Conservation (phyloP, 37 sponge, comb jelly and placozoan species). For the Chondrilla cf. caribensis region DNA sequence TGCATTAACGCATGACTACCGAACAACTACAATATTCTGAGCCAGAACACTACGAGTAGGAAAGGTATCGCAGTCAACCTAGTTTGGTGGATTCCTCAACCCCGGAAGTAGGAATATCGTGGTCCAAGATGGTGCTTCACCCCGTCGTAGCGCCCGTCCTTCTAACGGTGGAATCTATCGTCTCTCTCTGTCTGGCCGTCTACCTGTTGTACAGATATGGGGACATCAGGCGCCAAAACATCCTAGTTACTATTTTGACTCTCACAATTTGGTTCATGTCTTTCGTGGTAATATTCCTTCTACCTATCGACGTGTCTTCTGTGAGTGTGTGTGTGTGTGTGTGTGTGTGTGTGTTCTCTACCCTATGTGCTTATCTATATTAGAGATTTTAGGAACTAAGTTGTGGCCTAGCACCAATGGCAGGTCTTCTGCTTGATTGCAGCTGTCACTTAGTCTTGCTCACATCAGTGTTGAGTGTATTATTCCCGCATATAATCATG, state of each 20-base stretch:
- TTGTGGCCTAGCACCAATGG: too few relatives aligned
- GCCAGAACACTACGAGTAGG: too few relatives aligned
- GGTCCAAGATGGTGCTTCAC: conserved; percentile 31
- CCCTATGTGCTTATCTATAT: neutral
- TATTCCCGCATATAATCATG: too few relatives aligned
- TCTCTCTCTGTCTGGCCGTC: conserved; percentile 58
- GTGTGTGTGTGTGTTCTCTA: neutral
- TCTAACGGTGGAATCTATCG: conserved; percentile 57
- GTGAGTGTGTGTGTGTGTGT: conserved; percentile 49
- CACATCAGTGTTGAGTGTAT: too few relatives aligned
- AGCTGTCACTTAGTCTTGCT: too few relatives aligned
- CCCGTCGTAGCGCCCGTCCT: conserved; percentile 49
- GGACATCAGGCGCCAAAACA: conserved; percentile 75
- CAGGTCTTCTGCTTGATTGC: too few relatives aligned
- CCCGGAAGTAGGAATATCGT: too few relatives aligned
- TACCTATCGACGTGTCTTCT: conserved; percentile 92
- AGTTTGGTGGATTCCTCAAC: too few relatives aligned
- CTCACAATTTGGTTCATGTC: conserved; percentile 89
- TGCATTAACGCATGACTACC: too few relatives aligned
- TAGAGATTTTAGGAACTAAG: too few relatives aligned
- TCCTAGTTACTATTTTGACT: conserved; percentile 66
- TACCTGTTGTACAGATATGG: conserved; percentile 79
- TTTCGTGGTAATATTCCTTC: conserved; percentile 85
- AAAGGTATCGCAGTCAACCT: too few relatives aligned
- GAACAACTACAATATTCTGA: too few relatives aligned